Base-by-base conservation (phyloP, 2,888 invertebrate species). In the Sesamia inferens region DNA sequence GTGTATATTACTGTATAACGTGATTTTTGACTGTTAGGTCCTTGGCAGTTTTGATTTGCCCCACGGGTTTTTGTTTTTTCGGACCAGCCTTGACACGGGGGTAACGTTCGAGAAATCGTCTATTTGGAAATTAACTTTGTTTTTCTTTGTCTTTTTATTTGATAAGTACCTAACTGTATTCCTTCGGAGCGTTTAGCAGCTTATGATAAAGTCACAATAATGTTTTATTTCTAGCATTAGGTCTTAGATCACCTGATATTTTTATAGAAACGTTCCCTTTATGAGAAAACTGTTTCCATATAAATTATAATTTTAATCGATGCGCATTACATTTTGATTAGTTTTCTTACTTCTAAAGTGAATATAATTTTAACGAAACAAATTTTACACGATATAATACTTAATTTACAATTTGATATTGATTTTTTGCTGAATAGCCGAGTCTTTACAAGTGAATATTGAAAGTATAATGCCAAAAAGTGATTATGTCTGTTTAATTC, bases 1-100 rank as follows among this genome's bases (percentile, higher is more conserved):
- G 87, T 91, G 90, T 90, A 93, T 93, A 94, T 91, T 89, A 89
- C 90, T 82, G 68, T 88, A 92, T 95, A 88, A 86, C 94, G 94
- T 94, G 94, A 92, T 91, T 89, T n/a, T 63, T 66, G 77, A 82
- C 86, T 88, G 89, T 93, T 93, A 91, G 79, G 81, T 77, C 73
- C 24, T 74, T 81, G 59, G 69, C 80, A 78, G 77, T 83, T 84
- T 77, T 85, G 86, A 87, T 87, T 88, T 87, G 81, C 76, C 69
- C 79, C 73, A 73, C 42, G 51, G 57, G 47, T 4, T 79, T 67
- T 74, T 67, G 64, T 71, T 71, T 79, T 78, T 85, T 58, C 58
- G 11, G n/a, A 48, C 47, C 5, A 42, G 22, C 51, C 39, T 16
- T 13, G 14, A 14, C 42, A 22, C 22, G 22, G 16, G 19, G 48